phyloP scores from a whole-genome alignment of 1,140 invertebrate genomes.

The Orchestia grillus region DNA sequence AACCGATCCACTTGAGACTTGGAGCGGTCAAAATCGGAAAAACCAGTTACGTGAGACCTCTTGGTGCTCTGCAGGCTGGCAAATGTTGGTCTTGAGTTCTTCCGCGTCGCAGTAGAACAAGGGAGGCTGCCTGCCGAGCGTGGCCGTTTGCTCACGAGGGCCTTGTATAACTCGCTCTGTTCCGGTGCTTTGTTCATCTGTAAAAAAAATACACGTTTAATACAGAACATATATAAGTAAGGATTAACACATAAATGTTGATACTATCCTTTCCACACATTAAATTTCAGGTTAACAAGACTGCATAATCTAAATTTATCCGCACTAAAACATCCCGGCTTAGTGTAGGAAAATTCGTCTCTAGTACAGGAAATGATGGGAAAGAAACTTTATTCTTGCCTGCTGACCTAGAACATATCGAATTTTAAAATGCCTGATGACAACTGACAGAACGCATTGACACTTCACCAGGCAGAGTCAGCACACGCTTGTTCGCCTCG shows the following conservation, averaged over 20 bases:
- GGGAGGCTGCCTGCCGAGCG: background rate
- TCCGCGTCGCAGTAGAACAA: background rate
- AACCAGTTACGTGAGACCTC: background rate
- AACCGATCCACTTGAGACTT: background rate
- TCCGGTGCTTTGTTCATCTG: slow-evolving; percentile 31
- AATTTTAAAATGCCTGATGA: no score
- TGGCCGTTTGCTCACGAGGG: background rate
- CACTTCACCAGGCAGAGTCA: no score
- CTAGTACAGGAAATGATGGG: no score
- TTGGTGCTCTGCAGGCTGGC: background rate
- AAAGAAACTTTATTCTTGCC: no score
- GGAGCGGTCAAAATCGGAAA: background rate
- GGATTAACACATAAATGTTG: background rate
- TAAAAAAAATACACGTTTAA: background rate
- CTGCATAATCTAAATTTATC: no score
- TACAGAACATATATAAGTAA: background rate
- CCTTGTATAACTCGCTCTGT: background rate
- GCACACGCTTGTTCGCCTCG: no score
- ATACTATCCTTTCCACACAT: no score
- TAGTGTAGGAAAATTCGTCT: no score
- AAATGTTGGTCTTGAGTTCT: background rate
- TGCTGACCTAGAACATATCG: no score
- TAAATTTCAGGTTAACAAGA: no score
- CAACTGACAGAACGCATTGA: no score
- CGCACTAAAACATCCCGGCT: no score